Conservation (phyloP, 1,140 invertebrate species). For the Drosophila virilis region DNA sequence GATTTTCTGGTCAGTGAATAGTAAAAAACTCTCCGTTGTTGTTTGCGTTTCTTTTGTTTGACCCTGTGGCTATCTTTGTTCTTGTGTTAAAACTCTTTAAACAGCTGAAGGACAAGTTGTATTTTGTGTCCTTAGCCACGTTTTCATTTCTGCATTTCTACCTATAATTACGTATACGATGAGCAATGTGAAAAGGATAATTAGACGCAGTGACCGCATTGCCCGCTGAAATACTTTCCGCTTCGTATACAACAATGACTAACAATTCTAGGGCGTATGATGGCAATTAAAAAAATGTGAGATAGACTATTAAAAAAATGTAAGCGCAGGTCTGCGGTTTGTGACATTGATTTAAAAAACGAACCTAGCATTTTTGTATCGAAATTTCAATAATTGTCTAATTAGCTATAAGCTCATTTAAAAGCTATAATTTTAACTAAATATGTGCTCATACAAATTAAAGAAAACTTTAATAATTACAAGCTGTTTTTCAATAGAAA, state of each 20-base stretch:
- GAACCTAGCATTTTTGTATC: too few relatives aligned
- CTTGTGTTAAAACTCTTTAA: constrained; percentile 29
- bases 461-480: too few relatives aligned
- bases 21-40: not conserved
- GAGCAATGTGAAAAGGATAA: constrained; percentile 65
- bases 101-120: constrained; percentile 38
- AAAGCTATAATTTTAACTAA: too few relatives aligned
- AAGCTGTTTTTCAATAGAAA: too few relatives aligned
- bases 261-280: constrained; percentile 24
- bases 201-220: constrained; percentile 63
- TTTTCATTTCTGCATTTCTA: constrained; percentile 31
- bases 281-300: constrained; percentile 21
- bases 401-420: too few relatives aligned
- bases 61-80: constrained; percentile 22
- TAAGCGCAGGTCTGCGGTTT: not conserved
- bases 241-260: constrained; percentile 16
- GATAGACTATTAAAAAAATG: constrained; percentile 15
- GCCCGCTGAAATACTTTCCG: constrained; percentile 31
- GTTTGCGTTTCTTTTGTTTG: constrained; percentile 13
- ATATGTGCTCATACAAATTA: too few relatives aligned
- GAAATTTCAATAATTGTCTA: too few relatives aligned
- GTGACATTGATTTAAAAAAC: too few relatives aligned
- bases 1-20: not conserved
- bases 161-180: constrained; percentile 68
- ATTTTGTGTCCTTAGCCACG: constrained; percentile 59